phyloP scores from a whole-genome alignment of 2,113 vertebrate genomes.

The Phrynosoma platyrhinos region DNA sequence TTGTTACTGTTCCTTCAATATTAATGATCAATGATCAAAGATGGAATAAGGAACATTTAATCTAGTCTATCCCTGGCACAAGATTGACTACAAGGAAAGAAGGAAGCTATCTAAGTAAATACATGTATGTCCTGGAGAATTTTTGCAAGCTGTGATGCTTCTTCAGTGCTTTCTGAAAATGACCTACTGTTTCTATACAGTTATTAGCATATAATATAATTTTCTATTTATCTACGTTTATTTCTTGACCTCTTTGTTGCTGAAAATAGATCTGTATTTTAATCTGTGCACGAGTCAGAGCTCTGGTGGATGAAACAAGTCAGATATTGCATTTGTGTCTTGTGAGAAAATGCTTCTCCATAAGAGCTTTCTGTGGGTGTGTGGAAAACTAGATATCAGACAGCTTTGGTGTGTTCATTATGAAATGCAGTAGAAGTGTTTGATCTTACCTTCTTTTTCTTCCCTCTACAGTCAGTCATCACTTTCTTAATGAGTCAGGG shows the following conservation, averaged over 20 bases:
- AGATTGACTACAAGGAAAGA: no score
- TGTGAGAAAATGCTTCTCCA: background rate
- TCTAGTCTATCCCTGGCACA: no score
- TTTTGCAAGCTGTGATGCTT: background rate
- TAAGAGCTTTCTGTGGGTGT: background rate
- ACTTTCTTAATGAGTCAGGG: background rate
- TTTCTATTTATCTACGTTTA: fast-evolving
- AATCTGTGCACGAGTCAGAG: background rate
- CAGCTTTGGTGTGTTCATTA: background rate
- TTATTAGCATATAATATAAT: conserved; percentile 9
- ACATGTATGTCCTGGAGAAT: no score
- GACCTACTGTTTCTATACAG: conserved; percentile 42
- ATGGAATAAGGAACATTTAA: no score
- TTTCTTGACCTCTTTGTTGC: conserved; percentile 22
- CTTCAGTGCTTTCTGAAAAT: conserved; percentile 43
- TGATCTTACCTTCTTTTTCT: conserved; percentile 22
- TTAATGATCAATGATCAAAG: no score
- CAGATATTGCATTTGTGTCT: background rate
- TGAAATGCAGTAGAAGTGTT: background rate
- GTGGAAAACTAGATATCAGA: fast-evolving
- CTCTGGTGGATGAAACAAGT: conserved; percentile 7
- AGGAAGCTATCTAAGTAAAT: no score
- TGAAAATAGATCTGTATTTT: conserved; percentile 17
- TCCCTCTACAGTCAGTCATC: background rate
- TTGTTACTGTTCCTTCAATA: no score